Base-by-base conservation (phyloP, 2,113 vertebrate genomes). In the Picathartes gymnocephalus region DNA sequence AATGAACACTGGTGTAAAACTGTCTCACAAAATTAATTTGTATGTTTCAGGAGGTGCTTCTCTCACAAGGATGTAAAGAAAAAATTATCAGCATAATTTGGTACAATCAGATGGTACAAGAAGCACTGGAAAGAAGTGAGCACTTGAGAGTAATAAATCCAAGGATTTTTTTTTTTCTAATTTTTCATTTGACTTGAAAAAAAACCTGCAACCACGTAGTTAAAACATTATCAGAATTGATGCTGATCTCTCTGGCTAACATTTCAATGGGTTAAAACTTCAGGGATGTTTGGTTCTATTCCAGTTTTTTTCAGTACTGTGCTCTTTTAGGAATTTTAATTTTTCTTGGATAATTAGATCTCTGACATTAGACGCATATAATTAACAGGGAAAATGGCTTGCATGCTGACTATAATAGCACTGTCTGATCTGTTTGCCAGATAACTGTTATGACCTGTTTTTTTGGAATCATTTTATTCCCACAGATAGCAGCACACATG, bases 281-380 rank as follows among this genome's bases (percentile, higher is more conserved):
- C 30, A 64, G 44, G 56, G 64, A 83, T 78, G 24, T 73, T 88
- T 90, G 88, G 60, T 58, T 58, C 6, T 62, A 62, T 78, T 94
- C 86, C 56, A 84, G 11, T 23, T 88, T 86, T 92, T 72, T 61
- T 69, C 35, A 51, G 47, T 88, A 78, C 64, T 84, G 19, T 91
- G 39, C 72, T 92, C 76, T 91, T 96, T 95, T 81, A 94, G 88
- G 47, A 90, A 53, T 81, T 93, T 85, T 86, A 73, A 68, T 88
- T 91, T 95, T 95, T 84, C 71, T 93, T 86, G 30, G 56, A 39
- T 97, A 95, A 96, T 95, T 94, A 95, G 91, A 70, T 95, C 77
- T 93, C 91, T 94, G 90, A 95, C 61, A 96, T 92, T 88, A 93
- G 91, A 71, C 0, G 10, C 47, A 68, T 56, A 88, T 86, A 94